Evolutionary conservation across 2,113 vertebrate species (phyloP).

Genomic region (Stegastes partitus): DNA sequence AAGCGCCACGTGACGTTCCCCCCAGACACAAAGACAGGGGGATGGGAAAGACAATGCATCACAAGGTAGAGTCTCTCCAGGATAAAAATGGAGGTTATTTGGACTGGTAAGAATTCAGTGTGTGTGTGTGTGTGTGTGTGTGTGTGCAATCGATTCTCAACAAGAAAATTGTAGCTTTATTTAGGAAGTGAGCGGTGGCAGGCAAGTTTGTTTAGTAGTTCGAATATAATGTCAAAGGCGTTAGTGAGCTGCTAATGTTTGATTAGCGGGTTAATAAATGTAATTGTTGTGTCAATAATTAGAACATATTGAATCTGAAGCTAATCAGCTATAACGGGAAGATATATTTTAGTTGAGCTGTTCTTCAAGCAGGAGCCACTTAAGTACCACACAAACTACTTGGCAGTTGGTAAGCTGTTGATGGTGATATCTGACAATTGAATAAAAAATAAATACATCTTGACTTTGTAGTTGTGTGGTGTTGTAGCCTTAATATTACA

Average conservation of each 20-base stretch:
- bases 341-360: neutral
- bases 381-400: neutral
- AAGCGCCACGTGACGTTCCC: conserved; percentile 53
- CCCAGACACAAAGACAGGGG: conserved; percentile 59
- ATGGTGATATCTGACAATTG: neutral
- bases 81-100: conserved; percentile 28
- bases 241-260: conserved; percentile 9
- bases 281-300: neutral
- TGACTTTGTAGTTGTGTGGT: neutral
- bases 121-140: neutral
- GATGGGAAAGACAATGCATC: conserved; percentile 51
- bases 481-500: neutral
- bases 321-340: conserved; percentile 14
- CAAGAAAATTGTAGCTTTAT: neutral
- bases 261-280: conserved; percentile 30
- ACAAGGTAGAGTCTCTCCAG: conserved; percentile 28
- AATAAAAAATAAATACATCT: neutral
- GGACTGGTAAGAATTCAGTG: conserved; percentile 8
- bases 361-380: neutral
- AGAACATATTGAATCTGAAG: conserved; percentile 22
- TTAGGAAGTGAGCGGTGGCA: neutral
- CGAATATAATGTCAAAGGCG: neutral
- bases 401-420: neutral
- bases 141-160: neutral
- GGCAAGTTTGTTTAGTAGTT: conserved; percentile 11